Evolutionary conservation across 2,797 vertebrate species (phyloP).

Genomic region (Coccyzus lansbergi): DNA sequence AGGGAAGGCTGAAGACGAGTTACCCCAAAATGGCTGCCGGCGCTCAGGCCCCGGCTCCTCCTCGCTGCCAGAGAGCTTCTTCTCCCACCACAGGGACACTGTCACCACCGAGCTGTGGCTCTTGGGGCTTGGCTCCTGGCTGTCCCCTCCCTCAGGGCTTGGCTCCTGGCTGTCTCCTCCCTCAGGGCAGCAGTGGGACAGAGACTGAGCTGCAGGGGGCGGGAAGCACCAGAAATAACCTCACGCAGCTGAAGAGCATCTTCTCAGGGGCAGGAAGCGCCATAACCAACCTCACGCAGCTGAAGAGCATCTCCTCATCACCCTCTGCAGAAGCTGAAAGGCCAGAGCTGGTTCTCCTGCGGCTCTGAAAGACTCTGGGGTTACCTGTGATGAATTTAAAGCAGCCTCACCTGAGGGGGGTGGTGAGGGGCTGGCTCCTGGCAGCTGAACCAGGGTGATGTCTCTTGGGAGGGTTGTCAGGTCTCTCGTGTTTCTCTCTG

Average conservation of each 20-base stretch:
- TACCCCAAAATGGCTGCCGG: background rate
- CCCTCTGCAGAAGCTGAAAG: background rate
- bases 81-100: background rate
- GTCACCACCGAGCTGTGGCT: rapidly evolving
- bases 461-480: rapidly evolving
- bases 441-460: background rate
- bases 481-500: background rate
- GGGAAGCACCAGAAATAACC: background rate
- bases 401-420: rapidly evolving
- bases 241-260: rapidly evolving
- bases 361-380: background rate
- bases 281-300: rapidly evolving
- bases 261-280: too few relatives aligned
- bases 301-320: background rate
- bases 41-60: background rate
- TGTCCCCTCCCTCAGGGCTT: rapidly evolving
- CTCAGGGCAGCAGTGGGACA: background rate
- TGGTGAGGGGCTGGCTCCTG: rapidly evolving
- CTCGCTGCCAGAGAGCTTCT: rapidly evolving
- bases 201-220: rapidly evolving
- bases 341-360: background rate
- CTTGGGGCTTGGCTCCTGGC: rapidly evolving
- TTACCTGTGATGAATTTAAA: background rate
- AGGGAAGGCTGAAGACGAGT: background rate
- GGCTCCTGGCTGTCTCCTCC: rapidly evolving